A percentile compares a stretch with the other conserved stretches of the same genome.
phyloP scores from a whole-genome alignment of 2,113 vertebrate species.

The Syrmaticus mikado region DNA sequence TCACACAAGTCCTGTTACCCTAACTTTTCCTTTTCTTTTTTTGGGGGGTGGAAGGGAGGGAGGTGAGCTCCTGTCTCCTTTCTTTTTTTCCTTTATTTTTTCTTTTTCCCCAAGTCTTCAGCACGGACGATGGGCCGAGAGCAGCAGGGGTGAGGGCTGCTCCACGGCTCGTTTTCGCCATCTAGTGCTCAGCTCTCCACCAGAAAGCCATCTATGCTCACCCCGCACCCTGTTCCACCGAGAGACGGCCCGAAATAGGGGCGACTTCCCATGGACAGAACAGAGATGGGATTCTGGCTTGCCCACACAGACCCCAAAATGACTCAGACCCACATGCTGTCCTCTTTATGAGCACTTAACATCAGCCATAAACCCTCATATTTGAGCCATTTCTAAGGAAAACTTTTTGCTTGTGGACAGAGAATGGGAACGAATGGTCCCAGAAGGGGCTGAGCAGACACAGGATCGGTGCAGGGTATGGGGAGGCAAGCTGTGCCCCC shows the following conservation, averaged over 20 bases:
- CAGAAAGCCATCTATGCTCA: fast-evolving
- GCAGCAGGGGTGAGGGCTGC: background rate
- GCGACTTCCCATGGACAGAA: fast-evolving
- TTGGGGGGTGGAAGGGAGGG: too few species aligned
- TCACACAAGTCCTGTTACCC: background rate
- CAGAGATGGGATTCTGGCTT: background rate
- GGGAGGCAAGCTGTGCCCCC: background rate
- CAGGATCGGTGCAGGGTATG: fast-evolving
- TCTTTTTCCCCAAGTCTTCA: background rate
- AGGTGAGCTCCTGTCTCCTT: background rate
- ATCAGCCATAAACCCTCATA: fast-evolving
- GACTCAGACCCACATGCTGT: fast-evolving
- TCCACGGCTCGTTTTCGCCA: constrained; percentile 27
- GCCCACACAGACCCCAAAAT: background rate
- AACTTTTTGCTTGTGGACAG: fast-evolving
- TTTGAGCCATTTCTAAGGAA: background rate
- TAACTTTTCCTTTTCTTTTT: background rate
- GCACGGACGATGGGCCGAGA: background rate
- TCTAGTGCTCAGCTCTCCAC: background rate
- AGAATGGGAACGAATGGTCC: fast-evolving
- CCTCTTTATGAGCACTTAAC: background rate
- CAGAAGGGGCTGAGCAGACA: background rate
- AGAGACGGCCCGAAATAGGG: fast-evolving
- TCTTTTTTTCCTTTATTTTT: too few species aligned
- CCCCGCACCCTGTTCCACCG: background rate